phyloP scores from a whole-genome alignment of 2,888 invertebrate species.

The Troides aeacus region DNA sequence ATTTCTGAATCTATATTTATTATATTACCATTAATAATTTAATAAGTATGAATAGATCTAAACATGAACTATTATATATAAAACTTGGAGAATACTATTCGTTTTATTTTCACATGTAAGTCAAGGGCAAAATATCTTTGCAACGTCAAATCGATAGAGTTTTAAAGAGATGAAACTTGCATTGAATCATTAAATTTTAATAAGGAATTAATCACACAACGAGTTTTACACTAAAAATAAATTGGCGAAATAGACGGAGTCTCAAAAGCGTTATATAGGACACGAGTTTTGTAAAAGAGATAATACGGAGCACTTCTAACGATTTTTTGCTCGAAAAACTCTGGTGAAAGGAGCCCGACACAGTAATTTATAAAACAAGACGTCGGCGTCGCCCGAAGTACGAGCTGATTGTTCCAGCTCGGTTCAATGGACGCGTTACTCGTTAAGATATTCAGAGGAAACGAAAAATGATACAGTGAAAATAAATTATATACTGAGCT shows the following conservation, averaged over 20 bases:
- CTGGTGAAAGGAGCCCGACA: conserved; percentile 42
- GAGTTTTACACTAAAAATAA: conserved; percentile 16
- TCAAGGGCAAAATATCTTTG: too few species aligned
- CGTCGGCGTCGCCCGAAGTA: conserved; percentile 34
- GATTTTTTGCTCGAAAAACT: conserved; percentile 51
- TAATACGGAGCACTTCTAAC: conserved; percentile 46
- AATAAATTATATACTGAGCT: conserved; percentile 20
- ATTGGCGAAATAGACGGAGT: conserved; percentile 18
- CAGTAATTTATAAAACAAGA: conserved; percentile 50
- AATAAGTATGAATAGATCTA: too few species aligned
- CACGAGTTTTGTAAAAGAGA: conserved; percentile 41
- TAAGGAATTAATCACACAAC: conserved; percentile 1
- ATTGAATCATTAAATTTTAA: not conserved
- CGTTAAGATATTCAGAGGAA: conserved; percentile 24
- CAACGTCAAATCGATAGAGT: too few species aligned
- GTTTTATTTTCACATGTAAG: too few species aligned
- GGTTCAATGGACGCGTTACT: conserved; percentile 35
- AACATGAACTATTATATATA: too few species aligned
- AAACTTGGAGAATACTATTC: too few species aligned
- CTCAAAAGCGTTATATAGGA: conserved; percentile 38
- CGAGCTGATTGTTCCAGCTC: conserved; percentile 36
- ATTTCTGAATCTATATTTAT: conserved; percentile 2
- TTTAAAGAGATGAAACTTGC: too few species aligned
- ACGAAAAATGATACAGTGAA: conserved; percentile 22
- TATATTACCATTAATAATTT: not conserved